These are phyloP conservation scores for Epinephelus moara DNA, from an alignment of 2,113 vertebrate genomes.

Conservation along the genomic window DNA sequence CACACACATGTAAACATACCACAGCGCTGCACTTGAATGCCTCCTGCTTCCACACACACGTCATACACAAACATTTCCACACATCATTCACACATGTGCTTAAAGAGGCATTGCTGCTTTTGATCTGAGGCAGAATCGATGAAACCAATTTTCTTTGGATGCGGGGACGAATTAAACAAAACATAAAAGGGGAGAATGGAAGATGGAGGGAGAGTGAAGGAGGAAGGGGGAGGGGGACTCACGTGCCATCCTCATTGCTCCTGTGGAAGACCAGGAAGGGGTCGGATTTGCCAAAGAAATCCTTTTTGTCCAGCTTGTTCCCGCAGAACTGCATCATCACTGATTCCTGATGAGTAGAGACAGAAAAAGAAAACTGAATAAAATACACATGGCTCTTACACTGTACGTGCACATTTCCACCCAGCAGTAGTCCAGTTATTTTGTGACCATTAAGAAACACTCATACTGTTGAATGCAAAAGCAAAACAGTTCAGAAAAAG, in stretches of 20 bases:
- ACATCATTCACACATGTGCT: slow-evolving; percentile 44
- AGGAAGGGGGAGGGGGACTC: slow-evolving; percentile 54
- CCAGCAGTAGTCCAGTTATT: background rate
- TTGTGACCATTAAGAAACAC: background rate
- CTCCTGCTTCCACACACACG: background rate
- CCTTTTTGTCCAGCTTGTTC: slow-evolving; percentile 92
- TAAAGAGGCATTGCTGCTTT: slow-evolving; percentile 39
- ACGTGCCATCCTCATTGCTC: slow-evolving; percentile 93
- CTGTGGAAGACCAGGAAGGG: slow-evolving; percentile 91
- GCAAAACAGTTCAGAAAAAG: background rate
- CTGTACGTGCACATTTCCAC: background rate
- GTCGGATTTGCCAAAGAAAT: slow-evolving; percentile 93
- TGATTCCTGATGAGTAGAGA: slow-evolving; percentile 82
- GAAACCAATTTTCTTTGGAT: slow-evolving; percentile 70
- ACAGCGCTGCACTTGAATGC: slow-evolving; percentile 9
- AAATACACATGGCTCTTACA: background rate
- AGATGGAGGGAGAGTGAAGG: background rate
- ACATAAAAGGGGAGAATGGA: slow-evolving; percentile 22
- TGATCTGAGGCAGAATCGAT: slow-evolving; percentile 67
- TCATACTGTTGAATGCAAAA: background rate
- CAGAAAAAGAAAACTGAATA: background rate
- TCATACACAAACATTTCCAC: slow-evolving; percentile 6
- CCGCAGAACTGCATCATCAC: slow-evolving; percentile 93
- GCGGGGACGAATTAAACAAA: slow-evolving; percentile 45
- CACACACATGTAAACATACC: background rate